Evolutionary conservation across 2,888 invertebrate species (phyloP), one percentile per base, ranked within the genome.

Genomic region (Drosophila maculinotata): DNA sequence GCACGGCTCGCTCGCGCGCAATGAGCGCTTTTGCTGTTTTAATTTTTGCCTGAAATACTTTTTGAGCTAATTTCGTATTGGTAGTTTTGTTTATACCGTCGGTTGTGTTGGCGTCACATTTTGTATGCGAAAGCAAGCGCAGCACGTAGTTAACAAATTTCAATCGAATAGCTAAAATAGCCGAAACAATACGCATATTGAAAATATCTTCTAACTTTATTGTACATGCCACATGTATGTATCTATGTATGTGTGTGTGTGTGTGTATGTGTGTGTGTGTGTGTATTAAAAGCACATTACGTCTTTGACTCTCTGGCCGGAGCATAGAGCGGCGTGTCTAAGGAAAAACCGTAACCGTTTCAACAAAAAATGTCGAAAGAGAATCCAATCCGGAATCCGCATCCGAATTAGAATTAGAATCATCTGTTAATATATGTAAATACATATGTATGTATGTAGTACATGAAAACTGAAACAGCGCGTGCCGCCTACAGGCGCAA

Each of bases 31-130:
- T 71, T 78, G 78, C 74, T 70, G 79, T 79, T 85, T 81, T 83
- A 87, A 88, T 89, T 88, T 89, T 88, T 82, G 90, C 89, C 85
- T 88, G 86, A 78, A 76, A 86, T 81, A 85, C 87, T 70, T 84
- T 90, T 89, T 89, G 90, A 90, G 89, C 89, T 90, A 90, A 89
- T 90, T 89, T 89, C 75, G 82, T 82, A 81, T 88, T 90, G 90
- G 89, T 90, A 89, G 89, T 89, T 90, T 90, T 90, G 90, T 90
- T 89, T 90, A 90, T 89, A 79, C 87, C 90, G 89, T 88, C 87
- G 88, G 68, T 79, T 77, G 87, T 70, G 82, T 82, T 84, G 79
- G 89, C 88, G 84, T 72, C 71, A 72, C 70, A 82, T 82, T 83
- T 83, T 69, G 76, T 72, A 78, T 75, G 85, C 79, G 70, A 80